Base-by-base conservation (phyloP, 2,797 vertebrate species). In the Sebastes hubbsi region DNA sequence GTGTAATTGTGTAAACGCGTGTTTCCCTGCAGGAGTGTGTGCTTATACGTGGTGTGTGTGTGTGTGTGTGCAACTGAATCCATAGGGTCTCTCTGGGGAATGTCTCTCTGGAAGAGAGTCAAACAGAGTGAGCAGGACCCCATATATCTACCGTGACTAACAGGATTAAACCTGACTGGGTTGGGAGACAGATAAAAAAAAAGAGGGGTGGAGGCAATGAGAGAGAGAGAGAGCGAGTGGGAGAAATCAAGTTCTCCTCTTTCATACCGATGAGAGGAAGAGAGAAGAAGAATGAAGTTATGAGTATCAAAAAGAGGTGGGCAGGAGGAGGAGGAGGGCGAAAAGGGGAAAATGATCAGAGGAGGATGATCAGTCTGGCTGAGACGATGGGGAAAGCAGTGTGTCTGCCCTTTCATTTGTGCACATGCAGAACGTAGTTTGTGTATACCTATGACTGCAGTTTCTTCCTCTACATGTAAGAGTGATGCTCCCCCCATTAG, bases 141-240 rank as follows among this genome's bases (percentile, higher is more conserved):
- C 86, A 82, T 93, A 91, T 92, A 94, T 94, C 93, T 90, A 86
- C 91, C 86, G 78, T 91, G 92, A 94, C 94, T 92, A 95, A 95
- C 89, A 85, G 92, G 92, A 94, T 95, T 95, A 92, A 92, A 93
- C 83, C 90, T 94, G 90, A 92, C 92, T 94, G 92, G 83, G 82
- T 73, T 83, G 86, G 84, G 87, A 93, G 85, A 91, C 81, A 84
- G 89, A 91, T 87, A 81, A 83, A 88, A 68, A 88, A 29, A 38
- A 29, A 12, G 30, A 22, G 36, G 25, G 67, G 67, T 10, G 36
- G 49, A 54, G 58, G 63, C 7, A 36, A 42, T 34, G 72, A 13
- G 42, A 30, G 62, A 30, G 0, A 30, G 0, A 36, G 67, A 2
- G 55, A 60, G 69, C 2, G 59, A 80, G 77, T 46, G 42, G 60